Conservation (phyloP, 92 coral and sea anemone genomes). For the Pocillopora meandrina region DNA sequence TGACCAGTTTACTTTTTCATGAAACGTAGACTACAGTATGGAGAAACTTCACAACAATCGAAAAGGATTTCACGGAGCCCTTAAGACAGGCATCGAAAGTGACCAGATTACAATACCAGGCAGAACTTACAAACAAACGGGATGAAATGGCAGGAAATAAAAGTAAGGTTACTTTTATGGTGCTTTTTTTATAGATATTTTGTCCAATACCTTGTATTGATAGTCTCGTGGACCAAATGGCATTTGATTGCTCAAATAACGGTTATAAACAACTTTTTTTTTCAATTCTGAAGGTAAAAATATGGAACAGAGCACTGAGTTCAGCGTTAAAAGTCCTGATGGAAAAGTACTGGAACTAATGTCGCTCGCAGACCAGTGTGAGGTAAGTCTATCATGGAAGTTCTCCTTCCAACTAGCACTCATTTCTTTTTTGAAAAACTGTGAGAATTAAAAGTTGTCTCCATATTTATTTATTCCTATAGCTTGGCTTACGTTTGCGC, state of each 20-base stretch:
- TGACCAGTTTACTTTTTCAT: not conserved
- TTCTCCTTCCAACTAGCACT: not conserved
- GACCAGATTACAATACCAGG: slow-evolving; percentile 66
- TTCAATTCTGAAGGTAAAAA: not conserved
- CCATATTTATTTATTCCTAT: no score
- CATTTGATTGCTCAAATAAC: no score
- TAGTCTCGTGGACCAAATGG: no score
- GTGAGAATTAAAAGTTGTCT: not conserved
- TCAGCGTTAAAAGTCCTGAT: slow-evolving; percentile 61
- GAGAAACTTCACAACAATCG: slow-evolving; percentile 56
- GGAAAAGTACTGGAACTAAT: slow-evolving; percentile 50
- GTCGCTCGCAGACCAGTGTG: slow-evolving; percentile 56
- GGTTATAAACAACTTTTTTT: not conserved
- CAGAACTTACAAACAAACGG: slow-evolving; percentile 51
- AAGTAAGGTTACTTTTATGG: not conserved
- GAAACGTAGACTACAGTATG: slow-evolving; percentile 67
- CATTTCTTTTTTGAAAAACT: not conserved
- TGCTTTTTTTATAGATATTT: no score
- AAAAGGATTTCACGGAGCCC: slow-evolving; percentile 70
- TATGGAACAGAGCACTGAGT: slow-evolving; percentile 29
- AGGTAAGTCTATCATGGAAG: slow-evolving; percentile 41
- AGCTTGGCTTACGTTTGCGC: no score
- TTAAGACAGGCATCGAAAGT: slow-evolving; percentile 57
- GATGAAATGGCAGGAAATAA: slow-evolving; percentile 47
- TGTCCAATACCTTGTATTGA: no score